Evolutionary conservation across 2,797 vertebrate genomes (phyloP), one percentile per base, ranked within the genome.

Genomic region (Falco rusticolus): DNA sequence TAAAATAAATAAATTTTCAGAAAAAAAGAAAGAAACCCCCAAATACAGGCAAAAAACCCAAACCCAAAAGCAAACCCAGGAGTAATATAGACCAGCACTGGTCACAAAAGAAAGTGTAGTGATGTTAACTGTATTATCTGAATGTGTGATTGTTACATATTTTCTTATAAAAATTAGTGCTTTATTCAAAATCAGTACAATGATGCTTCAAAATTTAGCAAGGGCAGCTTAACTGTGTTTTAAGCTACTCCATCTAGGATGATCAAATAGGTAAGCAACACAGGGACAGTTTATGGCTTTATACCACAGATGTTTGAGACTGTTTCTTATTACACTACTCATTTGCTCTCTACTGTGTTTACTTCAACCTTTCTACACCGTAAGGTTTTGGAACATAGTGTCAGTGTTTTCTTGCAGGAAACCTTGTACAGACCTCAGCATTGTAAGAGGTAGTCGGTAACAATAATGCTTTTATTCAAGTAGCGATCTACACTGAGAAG

Each of bases 31-130:
- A 11, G 10, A 22, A 37, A 50, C 5, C 6, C 5, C 3, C 5
- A 37, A 48, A 77, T 4, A 81, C 7, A 3, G 21, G 14, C 6
- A n/a, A 76, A 83, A 43, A 5, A 4, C 0, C 0, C 9, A 41
- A 41, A 13, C 13, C 41, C 19, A 5, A 34, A 18, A 5, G 14
- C 28, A 69, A 81, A 60, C 11, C 24, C 43, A 56, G 10, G 3
- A 41, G 8, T 25, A 37, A 6, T 41, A 17, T 11, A 68, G 37
- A 48, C 16, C 6, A 79, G 14, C 18, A 64, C 0, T 82, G n/a
- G 8, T 54, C 16, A 28, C 11, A 54, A 24, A 80, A 83, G 33
- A 78, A 76, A 84, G 75, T 29, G 9, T 29, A 29, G 33, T 64
- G 2, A 29, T 25, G 4, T 33, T 69, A 50, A n/a, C 11, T 60